Base-by-base conservation (phyloP, 2,797 vertebrate species). In the Rhabdophis nuchalis region DNA sequence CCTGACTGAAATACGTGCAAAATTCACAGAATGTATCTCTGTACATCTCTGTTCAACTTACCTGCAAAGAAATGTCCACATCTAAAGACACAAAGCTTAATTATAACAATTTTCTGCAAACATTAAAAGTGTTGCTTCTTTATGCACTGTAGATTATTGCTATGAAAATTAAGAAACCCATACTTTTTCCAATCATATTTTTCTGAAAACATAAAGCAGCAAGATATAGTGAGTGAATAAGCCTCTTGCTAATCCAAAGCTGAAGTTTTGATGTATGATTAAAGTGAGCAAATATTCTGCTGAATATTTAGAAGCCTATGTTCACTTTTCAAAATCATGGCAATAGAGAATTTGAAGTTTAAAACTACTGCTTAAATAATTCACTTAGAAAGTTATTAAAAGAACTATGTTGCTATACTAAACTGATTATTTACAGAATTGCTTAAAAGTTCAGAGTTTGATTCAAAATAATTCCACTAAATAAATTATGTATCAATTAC, bases 401-500 rank as follows among this genome's bases (percentile, higher is more conserved):
- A 95, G 89, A 92, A 93, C 91, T 86, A n/a, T 0, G 0, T 77
- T 93, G 89, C 91, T 94, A 87, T 60, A 92, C 90, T 77, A 93
- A 58, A 16, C 91, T 88, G 89, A 91, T 92, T 95, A 87, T 92
- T 95, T 87, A 87, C 93, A 92, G 11, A 36, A 91, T 94, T 95
- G 93, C 90, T 89, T 93, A 93, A 93, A 91, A 95, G 92, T 95
- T 89, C 87, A 86, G 90, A 77, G 92, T 96, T 95, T 95, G 93
- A 95, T 94, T 96, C 92, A 92, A 93, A 92, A 93, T 94, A 95
- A 93, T 95, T 18, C 9, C 90, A 95, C 90, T 85, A 92, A 94
- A 95, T 94, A 96, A 96, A 95, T 96, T 96, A 96, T 94, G 93
- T 93, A 95, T 93, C 88, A 90, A 94, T 95, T n/a, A 2, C 61